Conservation (phyloP, 1,140 invertebrate species). For the Musca vetustissima region DNA sequence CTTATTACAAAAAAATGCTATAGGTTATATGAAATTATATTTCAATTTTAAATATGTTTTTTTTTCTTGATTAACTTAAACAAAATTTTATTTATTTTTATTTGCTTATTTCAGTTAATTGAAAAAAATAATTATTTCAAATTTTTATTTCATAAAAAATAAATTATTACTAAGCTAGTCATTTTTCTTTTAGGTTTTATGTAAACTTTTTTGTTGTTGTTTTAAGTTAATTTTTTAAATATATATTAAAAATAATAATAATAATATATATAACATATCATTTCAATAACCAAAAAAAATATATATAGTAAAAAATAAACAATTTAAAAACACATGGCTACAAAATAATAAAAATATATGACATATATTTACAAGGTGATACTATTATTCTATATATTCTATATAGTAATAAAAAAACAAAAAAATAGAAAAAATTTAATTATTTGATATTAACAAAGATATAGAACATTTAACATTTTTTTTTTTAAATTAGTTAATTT, state of each 20-base stretch:
- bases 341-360: too few species aligned
- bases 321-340: too few species aligned
- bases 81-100: conserved; percentile 20
- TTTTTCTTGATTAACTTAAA: neutral
- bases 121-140: neutral
- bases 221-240: conserved; percentile 18
- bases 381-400: too few species aligned
- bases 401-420: too few species aligned
- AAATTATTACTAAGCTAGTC: neutral
- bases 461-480: too few species aligned
- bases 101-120: conserved; percentile 11
- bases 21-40: neutral
- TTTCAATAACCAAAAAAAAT: neutral
- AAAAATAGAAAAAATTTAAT: too few species aligned
- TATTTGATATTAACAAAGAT: too few species aligned
- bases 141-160: neutral
- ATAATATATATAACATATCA: too few species aligned
- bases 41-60: neutral
- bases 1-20: neutral
- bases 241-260: conserved; percentile 6
- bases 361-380: too few species aligned
- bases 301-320: too few species aligned
- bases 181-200: conserved; percentile 2
- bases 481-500: too few species aligned
- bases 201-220: conserved; percentile 28